These are phyloP conservation scores for Nudaria mundana DNA, from an alignment of 2,888 invertebrate genomes.

Conservation along the genomic window DNA sequence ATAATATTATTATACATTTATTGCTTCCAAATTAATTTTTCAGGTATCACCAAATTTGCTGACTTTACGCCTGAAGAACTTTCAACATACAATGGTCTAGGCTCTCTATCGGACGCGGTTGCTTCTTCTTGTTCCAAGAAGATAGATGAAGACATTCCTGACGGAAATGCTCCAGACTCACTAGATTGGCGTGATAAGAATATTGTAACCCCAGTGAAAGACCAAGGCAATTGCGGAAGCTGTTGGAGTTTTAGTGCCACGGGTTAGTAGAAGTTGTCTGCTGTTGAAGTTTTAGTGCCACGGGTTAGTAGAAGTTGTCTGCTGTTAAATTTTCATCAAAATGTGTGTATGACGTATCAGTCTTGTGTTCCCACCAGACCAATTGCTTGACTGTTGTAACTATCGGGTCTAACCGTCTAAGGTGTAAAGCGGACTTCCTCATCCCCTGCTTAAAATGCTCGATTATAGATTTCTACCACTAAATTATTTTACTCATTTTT, in stretches of 20 bases:
- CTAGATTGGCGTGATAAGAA: conserved; percentile 88
- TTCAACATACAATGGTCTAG: neutral
- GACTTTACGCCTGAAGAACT: conserved; percentile 8
- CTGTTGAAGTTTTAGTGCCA: too few relatives aligned
- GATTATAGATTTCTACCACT: too few relatives aligned
- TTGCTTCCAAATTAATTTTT: too few relatives aligned
- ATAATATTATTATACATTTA: too few relatives aligned
- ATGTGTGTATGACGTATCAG: neutral
- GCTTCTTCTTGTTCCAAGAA: neutral
- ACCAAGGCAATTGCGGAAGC: conserved; percentile 89
- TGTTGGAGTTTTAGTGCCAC: conserved; percentile 84
- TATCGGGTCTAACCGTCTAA: too few relatives aligned
- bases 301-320: neutral
- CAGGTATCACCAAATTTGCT: conserved; percentile 9
- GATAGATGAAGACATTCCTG: conserved; percentile 2
- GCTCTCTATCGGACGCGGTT: too few relatives aligned
- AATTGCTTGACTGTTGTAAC: neutral
- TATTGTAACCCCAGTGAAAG: conserved; percentile 88
- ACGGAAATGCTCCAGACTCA: conserved; percentile 20
- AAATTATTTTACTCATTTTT: neutral
- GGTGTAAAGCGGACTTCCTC: too few relatives aligned
- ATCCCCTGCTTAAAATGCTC: too few relatives aligned
- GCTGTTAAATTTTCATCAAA: neutral
- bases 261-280: conserved; percentile 17
- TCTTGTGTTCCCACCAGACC: too few relatives aligned